Evolutionary conservation across 2,888 invertebrate species (phyloP), one percentile per base, ranked within the genome.

Genomic region (Lepidonotus clava): DNA sequence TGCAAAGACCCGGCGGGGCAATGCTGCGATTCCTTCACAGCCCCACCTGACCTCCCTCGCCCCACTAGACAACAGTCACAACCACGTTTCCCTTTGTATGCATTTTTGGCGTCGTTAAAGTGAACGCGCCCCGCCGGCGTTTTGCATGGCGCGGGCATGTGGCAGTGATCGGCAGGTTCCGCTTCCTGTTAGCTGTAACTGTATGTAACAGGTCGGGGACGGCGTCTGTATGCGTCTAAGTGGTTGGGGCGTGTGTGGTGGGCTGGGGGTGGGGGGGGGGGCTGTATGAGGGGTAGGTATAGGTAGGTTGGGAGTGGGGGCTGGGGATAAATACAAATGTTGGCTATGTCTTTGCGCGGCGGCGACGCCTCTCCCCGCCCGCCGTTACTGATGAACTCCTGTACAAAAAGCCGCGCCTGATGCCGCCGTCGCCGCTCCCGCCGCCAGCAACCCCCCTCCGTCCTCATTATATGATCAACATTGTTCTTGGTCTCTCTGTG

Each of bases 391-490:
- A n/a, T 21, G 21, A 18, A 56, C 14, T n/a, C 24, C 21, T 56
- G 24, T 56, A n/a, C n/a, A 56, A 56, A 67, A 67, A 34, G 8
- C 1, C 32, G 8, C 41, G 40, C 40, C 24, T 4, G 40, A 5
- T 38, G 6, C 6, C 71, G 6, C 38, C 32, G 11, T 34, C 71
- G 32, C 6, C 71, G 5, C 36, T 5, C 71, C 36, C 36, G 32
- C 71, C 18, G 32, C 34, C 8, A 8, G n/a, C 46, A 4, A 24
- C n/a, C 24, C 66, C 66, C 66, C 66, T 8, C 24, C 6, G 24
- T 6, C 77, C 77, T 77, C 77, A 46, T 77, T 77, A 77, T 77
- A 77, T 41, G 77, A 77, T 41, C 77, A 77, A 77, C 77, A 41
- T 77, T 77, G 77, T 77, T 41, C 77, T 41, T 77, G 77, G 77